Percentiles rank a stretch among this genome's conserved stretches.
These are phyloP conservation scores for Stratiomys singularior DNA, from an alignment of 2,888 invertebrate species.

Conservation along the genomic window DNA sequence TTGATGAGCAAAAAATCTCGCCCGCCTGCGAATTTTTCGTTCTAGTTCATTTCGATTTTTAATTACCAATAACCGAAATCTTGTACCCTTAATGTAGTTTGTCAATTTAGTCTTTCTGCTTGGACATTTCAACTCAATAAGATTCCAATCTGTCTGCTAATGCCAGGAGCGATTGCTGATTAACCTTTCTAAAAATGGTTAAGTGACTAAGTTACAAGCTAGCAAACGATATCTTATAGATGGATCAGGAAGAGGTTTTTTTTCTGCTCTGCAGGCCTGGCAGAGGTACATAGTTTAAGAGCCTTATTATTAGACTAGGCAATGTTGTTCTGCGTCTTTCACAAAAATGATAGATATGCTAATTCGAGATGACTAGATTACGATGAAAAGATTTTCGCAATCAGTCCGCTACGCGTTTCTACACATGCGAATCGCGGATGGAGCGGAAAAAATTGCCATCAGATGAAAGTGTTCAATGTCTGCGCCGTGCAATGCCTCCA, in stretches of 20 bases:
- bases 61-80: background rate
- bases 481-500: too few species aligned
- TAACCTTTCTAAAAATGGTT: background rate
- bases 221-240: too few species aligned
- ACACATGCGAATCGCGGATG: too few species aligned
- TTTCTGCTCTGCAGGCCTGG: too few species aligned
- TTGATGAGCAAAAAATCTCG: background rate
- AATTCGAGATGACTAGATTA: background rate
- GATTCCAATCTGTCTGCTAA: background rate
- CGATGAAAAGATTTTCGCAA: background rate
- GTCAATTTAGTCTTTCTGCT: background rate
- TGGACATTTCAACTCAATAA: background rate
- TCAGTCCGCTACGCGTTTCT: background rate
- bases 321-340: too few species aligned
- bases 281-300: too few species aligned
- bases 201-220: background rate
- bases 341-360: background rate
- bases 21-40: background rate
- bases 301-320: too few species aligned
- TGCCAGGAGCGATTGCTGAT: background rate
- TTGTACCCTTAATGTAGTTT: background rate
- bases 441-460: too few species aligned
- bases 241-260: too few species aligned
- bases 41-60: conserved; percentile 1
- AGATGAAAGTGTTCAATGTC: too few species aligned